Conservation (phyloP, 2,797 vertebrate species). For the Bradypodion pumilum region DNA sequence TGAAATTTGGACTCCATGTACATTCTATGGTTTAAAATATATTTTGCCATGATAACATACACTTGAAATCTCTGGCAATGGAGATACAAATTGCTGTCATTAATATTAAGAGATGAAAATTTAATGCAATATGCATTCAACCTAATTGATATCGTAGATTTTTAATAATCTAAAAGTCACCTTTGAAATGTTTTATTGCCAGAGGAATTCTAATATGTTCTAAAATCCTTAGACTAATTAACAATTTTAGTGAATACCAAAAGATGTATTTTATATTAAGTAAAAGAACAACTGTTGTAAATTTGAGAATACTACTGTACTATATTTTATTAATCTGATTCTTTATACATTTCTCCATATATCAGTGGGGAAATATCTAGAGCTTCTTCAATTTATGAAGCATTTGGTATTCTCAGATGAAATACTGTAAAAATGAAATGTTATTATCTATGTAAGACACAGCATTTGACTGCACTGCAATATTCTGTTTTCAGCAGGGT, state of each 20-base stretch:
- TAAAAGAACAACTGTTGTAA: background rate
- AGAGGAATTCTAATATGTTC: conserved; percentile 29
- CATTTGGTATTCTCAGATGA: conserved; percentile 55
- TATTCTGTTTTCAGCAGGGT: conserved; percentile 45
- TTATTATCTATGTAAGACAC: conserved; percentile 55
- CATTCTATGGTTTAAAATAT: background rate
- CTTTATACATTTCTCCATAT: conserved; percentile 44
- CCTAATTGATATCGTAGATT: conserved; percentile 23
- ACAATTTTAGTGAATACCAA: background rate
- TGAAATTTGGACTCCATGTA: background rate
- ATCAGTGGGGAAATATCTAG: conserved; percentile 37
- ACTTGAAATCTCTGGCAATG: background rate
- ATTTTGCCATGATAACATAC: background rate
- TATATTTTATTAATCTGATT: conserved; percentile 41
- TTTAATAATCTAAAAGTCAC: conserved; percentile 36
- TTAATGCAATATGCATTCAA: conserved; percentile 14
- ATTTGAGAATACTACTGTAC: background rate
- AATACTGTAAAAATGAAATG: conserved; percentile 53
- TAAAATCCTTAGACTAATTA: background rate
- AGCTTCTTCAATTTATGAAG: conserved; percentile 47
- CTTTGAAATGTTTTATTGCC: conserved; percentile 22
- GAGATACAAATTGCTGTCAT: conserved; percentile 24
- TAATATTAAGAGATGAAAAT: conserved; percentile 30
- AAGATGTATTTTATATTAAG: background rate
- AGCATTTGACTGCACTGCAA: conserved; percentile 42